Evolutionary conservation across 2,797 vertebrate genomes (phyloP).

Genomic region (Cottoperca gobio): DNA sequence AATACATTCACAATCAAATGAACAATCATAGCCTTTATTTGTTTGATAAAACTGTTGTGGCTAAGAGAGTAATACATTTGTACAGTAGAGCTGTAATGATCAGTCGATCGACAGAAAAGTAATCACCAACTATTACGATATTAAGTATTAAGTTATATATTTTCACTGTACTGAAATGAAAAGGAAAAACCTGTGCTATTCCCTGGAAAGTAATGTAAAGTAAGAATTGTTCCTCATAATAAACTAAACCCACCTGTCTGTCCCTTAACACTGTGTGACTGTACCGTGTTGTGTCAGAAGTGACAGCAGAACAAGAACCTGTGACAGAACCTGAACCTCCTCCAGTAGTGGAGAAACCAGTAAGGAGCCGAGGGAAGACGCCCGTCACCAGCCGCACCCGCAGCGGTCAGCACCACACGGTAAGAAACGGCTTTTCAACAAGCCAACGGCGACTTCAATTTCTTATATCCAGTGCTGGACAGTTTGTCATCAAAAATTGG

Average conservation of each 20-base stretch:
- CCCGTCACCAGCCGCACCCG: conserved; percentile 85
- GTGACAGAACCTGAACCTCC: conserved; percentile 84
- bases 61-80: too few species aligned
- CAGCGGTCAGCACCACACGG: conserved; percentile 88
- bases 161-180: neutral
- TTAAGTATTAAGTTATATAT: too few species aligned
- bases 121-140: too few species aligned
- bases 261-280: neutral
- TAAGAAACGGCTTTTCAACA: conserved; percentile 62
- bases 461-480: too few species aligned
- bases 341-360: conserved; percentile 88
- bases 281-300: conserved; percentile 47
- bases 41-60: too few species aligned
- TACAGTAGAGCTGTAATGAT: too few species aligned
- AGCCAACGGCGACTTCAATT: too few species aligned
- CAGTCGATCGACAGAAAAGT: too few species aligned
- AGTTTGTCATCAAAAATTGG: too few species aligned
- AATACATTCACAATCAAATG: too few species aligned
- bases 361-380: conserved; percentile 89
- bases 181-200: neutral
- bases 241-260: neutral
- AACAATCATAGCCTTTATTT: too few species aligned
- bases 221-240: neutral
- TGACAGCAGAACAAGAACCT: conserved; percentile 38
- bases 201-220: neutral